Percentiles rank a stretch among this genome's conserved stretches.
Evolutionary conservation across 2,888 invertebrate species (phyloP).

Genomic region (Nomada goodeniana): DNA sequence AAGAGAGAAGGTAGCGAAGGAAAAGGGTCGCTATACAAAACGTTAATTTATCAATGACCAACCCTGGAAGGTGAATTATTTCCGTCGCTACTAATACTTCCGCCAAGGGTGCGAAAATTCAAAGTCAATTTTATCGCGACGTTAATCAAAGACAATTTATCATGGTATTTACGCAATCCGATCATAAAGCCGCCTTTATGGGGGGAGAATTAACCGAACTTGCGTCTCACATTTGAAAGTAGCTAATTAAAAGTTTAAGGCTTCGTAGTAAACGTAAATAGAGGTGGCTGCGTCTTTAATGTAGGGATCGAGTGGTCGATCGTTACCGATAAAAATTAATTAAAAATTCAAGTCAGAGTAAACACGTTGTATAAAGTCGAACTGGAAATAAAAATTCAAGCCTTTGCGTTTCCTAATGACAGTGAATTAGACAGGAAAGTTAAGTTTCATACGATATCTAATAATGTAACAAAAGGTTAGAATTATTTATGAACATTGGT

Average conservation of each 20-base stretch:
- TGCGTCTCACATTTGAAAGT: not conserved
- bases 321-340: not conserved
- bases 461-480: too few species aligned
- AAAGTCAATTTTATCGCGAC: constrained; percentile 29
- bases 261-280: not conserved
- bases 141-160: constrained; percentile 36
- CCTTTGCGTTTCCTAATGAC: not conserved
- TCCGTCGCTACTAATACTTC: not conserved
- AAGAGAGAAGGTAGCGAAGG: not conserved
- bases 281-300: not conserved
- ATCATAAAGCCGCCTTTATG: constrained; percentile 3
- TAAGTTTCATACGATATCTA: not conserved
- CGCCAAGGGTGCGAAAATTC: not conserved
- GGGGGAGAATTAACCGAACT: constrained; percentile 12
- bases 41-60: not conserved
- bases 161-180: constrained; percentile 19
- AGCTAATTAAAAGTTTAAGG: not conserved
- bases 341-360: not conserved
- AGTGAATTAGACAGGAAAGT: not conserved
- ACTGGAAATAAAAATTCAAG: not conserved
- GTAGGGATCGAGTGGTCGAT: not conserved
- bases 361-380: not conserved
- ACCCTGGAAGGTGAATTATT: constrained; percentile 3
- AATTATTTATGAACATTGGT: too few species aligned
- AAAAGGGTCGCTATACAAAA: not conserved